Base-by-base conservation (phyloP, 2,888 invertebrate species). In the Sphaerophoria rueppellii region DNA sequence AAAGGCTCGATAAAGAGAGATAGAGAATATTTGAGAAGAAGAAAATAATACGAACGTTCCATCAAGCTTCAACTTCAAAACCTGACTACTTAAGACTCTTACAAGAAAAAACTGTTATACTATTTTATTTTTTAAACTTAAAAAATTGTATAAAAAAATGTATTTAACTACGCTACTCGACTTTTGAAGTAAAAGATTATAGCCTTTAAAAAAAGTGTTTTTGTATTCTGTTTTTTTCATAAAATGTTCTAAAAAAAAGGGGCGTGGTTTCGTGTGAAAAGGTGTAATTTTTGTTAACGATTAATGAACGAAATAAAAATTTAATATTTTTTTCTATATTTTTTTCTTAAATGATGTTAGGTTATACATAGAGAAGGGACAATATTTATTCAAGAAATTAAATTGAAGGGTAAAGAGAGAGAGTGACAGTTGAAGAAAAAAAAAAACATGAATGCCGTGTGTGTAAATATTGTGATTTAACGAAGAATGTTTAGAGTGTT, bases 361-460 rank as follows among this genome's bases (percentile, higher is more conserved):
- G 24, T 1, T 24, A 24, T 24, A 24, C 48, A 63, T 63, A 12
- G 48, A 63, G 14, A 57, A 50, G 6, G 35, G 14, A 57, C 34
- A 40, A 9, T 7, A 40, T 14, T 9, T 40, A 40, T 58, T 14
- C 6, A 11, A 40, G 37, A 60, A 3, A 24, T n/a, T 60, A 3
- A 1, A 4, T 16, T 16, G 16, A 35, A 12, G 24, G 43, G 43
- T 40, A 43, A 43, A 60, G 24, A 60, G 24, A 0, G 16, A 60
- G 6, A 48, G 11, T 2, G 14, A 9, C 6, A 48, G 34, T 2
- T 6, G 6, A n/a, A 2, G 16, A 16, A 24, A 16, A 11, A 43
- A 58, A 0, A 37, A 0, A 14, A 63, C 61, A 76, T 76, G 16
- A 78, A 88, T 88, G 89, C 89, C 89, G 89, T 89, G 88, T 89